Percentiles rank a stretch among this genome's conserved stretches.
These are phyloP conservation scores for Delichon dasypus DNA, from an alignment of 2,797 vertebrate genomes.

Conservation along the genomic window DNA sequence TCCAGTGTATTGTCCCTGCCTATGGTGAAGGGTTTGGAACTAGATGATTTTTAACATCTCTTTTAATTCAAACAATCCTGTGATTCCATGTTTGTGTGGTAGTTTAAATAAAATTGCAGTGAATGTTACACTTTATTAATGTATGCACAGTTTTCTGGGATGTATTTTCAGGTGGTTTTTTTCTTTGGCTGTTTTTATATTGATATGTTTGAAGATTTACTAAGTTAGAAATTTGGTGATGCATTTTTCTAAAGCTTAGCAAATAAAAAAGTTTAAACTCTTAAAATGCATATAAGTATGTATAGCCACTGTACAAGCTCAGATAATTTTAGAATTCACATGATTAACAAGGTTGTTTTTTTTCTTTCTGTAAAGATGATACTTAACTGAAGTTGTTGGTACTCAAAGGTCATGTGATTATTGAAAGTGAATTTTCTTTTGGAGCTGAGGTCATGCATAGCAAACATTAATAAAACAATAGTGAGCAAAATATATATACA, in stretches of 20 bases:
- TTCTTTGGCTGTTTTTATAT: neutral
- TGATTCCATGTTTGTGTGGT: neutral
- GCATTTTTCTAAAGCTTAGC: neutral
- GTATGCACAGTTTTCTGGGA: neutral
- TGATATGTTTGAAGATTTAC: neutral
- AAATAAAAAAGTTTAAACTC: neutral
- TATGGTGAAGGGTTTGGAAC: neutral
- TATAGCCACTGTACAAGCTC: neutral
- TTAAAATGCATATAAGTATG: neutral
- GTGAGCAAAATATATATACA: neutral
- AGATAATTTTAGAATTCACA: neutral
- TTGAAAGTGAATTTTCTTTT: neutral
- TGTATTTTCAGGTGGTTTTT: neutral
- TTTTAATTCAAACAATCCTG: neutral
- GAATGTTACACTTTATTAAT: neutral
- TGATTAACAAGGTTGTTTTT: neutral
- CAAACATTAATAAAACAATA: neutral
- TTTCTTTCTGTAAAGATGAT: neutral
- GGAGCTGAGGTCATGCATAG: neutral
- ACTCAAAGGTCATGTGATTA: neutral
- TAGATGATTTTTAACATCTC: neutral
- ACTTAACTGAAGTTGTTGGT: neutral
- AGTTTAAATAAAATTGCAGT: neutral
- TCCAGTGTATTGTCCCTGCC: neutral
- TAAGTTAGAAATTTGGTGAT: neutral